phyloP scores from a whole-genome alignment of 1,140 invertebrate genomes.

The Aricia agestis region DNA sequence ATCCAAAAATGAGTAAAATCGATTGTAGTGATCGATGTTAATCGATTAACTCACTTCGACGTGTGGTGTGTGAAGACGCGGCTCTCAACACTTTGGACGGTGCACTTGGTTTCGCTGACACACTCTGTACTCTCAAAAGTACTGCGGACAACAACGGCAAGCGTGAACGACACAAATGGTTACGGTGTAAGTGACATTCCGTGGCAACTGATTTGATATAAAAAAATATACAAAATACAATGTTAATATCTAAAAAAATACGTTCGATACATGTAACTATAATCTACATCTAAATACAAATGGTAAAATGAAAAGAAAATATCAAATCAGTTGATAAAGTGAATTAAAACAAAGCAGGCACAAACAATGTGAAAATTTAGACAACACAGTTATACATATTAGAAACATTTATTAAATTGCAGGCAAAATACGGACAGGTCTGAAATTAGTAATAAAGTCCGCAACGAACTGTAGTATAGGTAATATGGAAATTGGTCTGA shows the following conservation, averaged over 20 bases:
- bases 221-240: background rate
- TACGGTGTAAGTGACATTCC: constrained; percentile 17
- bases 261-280: too few species aligned
- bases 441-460: background rate
- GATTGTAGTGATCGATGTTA: background rate
- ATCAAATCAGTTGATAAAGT: constrained; percentile 6
- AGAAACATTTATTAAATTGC: background rate
- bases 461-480: too few species aligned
- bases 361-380: background rate
- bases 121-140: constrained; percentile 72
- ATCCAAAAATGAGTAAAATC: background rate
- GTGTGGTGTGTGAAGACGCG: constrained; percentile 55
- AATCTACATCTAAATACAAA: background rate
- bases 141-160: constrained; percentile 71
- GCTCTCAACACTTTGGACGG: constrained; percentile 66
- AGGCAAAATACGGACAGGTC: background rate
- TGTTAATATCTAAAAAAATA: too few species aligned
- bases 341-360: constrained; percentile 12
- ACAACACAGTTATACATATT: background rate
- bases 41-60: constrained; percentile 54
- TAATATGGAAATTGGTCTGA: too few species aligned
- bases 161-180: constrained; percentile 42
- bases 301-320: background rate
- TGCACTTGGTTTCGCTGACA: constrained; percentile 71
- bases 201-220: constrained; percentile 11